These are phyloP conservation scores for Adrianichthys oophorus DNA, from an alignment of 2,797 vertebrate genomes.

Conservation along the genomic window DNA sequence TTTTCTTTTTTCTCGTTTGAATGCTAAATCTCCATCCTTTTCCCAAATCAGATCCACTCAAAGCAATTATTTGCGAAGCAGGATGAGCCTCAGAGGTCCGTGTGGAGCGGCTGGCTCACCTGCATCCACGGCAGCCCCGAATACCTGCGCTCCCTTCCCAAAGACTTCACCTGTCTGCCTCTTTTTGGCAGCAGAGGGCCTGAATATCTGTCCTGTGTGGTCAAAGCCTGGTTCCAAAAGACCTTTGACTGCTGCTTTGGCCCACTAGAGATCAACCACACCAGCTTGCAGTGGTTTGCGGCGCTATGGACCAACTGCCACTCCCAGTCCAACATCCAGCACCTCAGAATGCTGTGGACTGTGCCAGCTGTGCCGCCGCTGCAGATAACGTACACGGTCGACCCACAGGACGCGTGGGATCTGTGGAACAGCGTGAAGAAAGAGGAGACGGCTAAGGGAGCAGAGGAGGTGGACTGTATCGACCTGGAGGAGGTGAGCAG, in stretches of 20 bases:
- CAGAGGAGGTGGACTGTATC: slow-evolving; percentile 59
- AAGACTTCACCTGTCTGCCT: slow-evolving; percentile 88
- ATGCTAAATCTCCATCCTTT: neutral
- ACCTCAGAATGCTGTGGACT: slow-evolving; percentile 85
- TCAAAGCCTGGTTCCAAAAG: slow-evolving; percentile 88
- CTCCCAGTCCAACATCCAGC: slow-evolving; percentile 58
- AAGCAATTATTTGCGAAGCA: slow-evolving; percentile 59
- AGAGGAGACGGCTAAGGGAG: slow-evolving; percentile 22
- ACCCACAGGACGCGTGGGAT: slow-evolving; percentile 85
- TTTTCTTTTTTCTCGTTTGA: neutral
- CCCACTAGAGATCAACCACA: slow-evolving; percentile 81
- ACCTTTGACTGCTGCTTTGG: slow-evolving; percentile 91
- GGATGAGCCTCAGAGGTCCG: slow-evolving; percentile 67
- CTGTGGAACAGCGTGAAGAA: slow-evolving; percentile 87
- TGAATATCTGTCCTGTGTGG: slow-evolving; percentile 74
- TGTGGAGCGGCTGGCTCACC: slow-evolving; percentile 91
- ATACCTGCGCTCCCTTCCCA: slow-evolving; percentile 72
- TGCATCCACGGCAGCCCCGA: slow-evolving; percentile 81
- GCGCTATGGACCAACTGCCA: slow-evolving; percentile 89
- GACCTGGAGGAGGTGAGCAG: slow-evolving; percentile 84
- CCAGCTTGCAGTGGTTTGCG: slow-evolving; percentile 86
- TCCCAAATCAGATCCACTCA: slow-evolving; percentile 73
- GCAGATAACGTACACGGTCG: slow-evolving; percentile 83
- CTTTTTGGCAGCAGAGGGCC: slow-evolving; percentile 84
- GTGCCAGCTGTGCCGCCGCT: slow-evolving; percentile 78